phyloP scores from a whole-genome alignment of 2,797 vertebrate genomes.

The Gallirallus australis region DNA sequence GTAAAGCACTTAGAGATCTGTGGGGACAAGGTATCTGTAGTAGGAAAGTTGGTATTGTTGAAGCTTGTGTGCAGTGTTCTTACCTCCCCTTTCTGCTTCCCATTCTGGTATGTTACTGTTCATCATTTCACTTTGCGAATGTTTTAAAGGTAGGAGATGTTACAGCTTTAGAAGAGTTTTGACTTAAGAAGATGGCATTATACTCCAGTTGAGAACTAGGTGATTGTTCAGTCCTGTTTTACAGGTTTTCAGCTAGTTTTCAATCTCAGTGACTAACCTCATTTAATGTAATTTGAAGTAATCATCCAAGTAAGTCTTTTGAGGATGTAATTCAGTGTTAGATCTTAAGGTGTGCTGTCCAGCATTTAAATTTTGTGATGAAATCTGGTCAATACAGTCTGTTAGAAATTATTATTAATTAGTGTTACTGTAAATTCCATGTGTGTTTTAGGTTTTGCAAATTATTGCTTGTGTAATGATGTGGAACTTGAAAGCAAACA shows the following conservation, averaged over 20 bases:
- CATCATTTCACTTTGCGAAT: neutral
- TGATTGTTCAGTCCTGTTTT: neutral
- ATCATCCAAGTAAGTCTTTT: neutral
- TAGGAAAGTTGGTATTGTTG: neutral
- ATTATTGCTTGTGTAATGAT: neutral
- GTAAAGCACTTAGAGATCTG: neutral
- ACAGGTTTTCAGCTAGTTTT: neutral
- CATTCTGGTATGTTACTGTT: neutral
- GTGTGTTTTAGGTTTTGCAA: neutral
- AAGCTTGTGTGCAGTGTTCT: neutral
- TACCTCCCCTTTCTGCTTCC: neutral
- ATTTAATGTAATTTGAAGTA: neutral
- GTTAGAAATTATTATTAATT: neutral
- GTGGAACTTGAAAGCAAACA: neutral
- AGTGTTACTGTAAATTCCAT: neutral
- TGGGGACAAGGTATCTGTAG: neutral
- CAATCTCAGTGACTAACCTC: neutral
- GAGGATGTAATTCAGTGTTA: neutral
- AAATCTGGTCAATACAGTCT: neutral
- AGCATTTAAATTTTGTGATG: neutral
- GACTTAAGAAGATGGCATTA: neutral
- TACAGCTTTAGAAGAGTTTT: neutral
- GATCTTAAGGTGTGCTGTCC: neutral
- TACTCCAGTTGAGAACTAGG: neutral
- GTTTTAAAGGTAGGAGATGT: neutral